phyloP scores from a whole-genome alignment of 2,797 vertebrate species.

The Argyrosomus regius region DNA sequence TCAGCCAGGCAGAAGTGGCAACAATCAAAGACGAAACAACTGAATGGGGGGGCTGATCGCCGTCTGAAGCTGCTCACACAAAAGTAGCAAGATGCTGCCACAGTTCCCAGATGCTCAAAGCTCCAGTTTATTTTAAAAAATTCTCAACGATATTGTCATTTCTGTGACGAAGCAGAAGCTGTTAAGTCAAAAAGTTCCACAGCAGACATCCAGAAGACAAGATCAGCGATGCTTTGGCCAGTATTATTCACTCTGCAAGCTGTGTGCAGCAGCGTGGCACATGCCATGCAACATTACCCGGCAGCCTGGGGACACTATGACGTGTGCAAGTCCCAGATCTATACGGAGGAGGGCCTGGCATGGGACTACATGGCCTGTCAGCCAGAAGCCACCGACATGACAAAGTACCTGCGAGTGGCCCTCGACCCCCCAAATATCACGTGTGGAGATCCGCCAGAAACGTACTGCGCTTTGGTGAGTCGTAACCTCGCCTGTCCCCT shows the following conservation, averaged over 20 bases:
- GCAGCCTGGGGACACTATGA: constrained; percentile 98
- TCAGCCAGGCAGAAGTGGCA: constrained; percentile 58
- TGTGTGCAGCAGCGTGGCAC: constrained; percentile 90
- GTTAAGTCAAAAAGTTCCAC: constrained; percentile 22
- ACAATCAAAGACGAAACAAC: constrained; percentile 52
- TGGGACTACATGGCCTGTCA: constrained; percentile 99
- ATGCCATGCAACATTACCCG: constrained; percentile 93
- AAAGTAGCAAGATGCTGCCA: constrained; percentile 80
- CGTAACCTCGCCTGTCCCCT: constrained; percentile 72
- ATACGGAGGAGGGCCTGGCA: constrained; percentile 95
- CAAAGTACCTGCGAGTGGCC: constrained; percentile 94
- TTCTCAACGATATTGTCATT: constrained; percentile 6
- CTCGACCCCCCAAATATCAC: constrained; percentile 97
- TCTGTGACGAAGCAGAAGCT: constrained; percentile 32
- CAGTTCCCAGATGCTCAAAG: constrained; percentile 82
- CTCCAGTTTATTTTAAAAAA: constrained; percentile 59
- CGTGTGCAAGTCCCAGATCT: constrained; percentile 97
- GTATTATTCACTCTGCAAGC: constrained; percentile 91
- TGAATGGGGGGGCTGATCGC: constrained; percentile 62
- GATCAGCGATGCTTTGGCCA: constrained; percentile 92
- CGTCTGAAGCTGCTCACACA: constrained; percentile 55
- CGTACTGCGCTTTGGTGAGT: constrained; percentile 99
- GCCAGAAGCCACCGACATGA: constrained; percentile 98
- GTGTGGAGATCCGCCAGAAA: constrained; percentile 98
- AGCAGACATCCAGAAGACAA: constrained; percentile 57